A percentile compares a stretch with the other conserved stretches of the same genome.
Conservation (phyloP, 2,888 invertebrate species). For the Andrena marginata region DNA sequence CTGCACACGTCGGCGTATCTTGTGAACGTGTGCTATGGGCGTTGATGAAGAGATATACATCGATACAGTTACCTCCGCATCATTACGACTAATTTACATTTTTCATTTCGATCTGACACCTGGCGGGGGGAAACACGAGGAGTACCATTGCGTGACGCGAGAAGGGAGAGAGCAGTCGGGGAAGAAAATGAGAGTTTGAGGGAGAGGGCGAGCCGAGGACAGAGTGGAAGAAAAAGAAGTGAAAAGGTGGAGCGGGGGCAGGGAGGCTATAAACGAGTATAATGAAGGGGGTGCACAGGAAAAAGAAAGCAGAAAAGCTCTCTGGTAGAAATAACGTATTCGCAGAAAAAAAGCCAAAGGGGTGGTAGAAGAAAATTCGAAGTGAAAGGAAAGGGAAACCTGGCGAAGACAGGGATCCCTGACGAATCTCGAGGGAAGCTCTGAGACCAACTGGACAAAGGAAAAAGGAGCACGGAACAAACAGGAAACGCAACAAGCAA, state of each 20-base stretch:
- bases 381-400: background rate
- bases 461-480: background rate
- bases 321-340: background rate
- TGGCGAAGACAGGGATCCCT: background rate
- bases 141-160: conserved; percentile 42
- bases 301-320: background rate
- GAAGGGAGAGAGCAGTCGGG: conserved; percentile 7
- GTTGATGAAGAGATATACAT: conserved; percentile 73
- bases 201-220: background rate
- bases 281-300: background rate
- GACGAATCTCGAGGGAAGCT: background rate
- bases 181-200: conserved; percentile 17
- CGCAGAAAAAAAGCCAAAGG: background rate
- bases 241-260: background rate
- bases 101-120: conserved; percentile 78
- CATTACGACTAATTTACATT: conserved; percentile 80
- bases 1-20: conserved; percentile 18
- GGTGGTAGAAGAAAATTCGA: background rate
- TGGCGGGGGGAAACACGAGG: conserved; percentile 62
- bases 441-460: background rate
- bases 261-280: background rate
- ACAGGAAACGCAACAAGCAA: conserved; percentile 20
- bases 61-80: conserved; percentile 79
- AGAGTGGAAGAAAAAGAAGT: background rate
- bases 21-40: conserved; percentile 60